Base-by-base conservation (phyloP, 2,797 vertebrate genomes). In the Discoglossus pictus region DNA sequence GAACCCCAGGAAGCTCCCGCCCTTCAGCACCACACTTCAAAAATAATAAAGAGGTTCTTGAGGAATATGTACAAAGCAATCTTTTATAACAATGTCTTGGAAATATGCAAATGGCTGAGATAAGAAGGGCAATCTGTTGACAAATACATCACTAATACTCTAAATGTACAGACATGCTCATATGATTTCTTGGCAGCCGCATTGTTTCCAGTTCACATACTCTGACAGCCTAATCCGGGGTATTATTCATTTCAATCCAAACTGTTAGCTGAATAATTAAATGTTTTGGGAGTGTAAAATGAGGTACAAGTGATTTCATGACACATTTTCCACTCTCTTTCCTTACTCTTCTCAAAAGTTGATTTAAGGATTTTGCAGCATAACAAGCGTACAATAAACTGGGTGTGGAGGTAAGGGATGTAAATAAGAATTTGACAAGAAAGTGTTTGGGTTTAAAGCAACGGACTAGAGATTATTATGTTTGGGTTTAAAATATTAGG, bases 201-300 rank as follows among this genome's bases (percentile, higher is more conserved):
- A 47, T 16, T 47, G 20, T 53, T 53, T 36, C 46, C 16, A n/a
- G 17, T 35, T 58, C 23, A 58, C 55, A n/a, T 24, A 21, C 38
- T 68, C 56, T 69, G 65, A 68, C 65, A 68, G 58, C 27, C 27
- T 69, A 69, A 69, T 69, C 66, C 66, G n/a, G n/a, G 2, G 48
- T 40, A 44, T 60, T 61, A 31, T 59, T 61, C 47, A 61, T 43
- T 54, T 69, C 38, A 27, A 25, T 38, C 27, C 40, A 55, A 24
- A 54, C 24, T n/a, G n/a, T 27, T 23, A 40, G 2, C 12, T 20
- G 40, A 24, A 40, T 35, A 42, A 56, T 59, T 31, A 11, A 7
- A 23, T 31, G 31, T 43, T 43, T 40, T 17, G n/a, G 15, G 20
- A 31, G 38, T 15, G 23, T 56, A 21, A 43, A 15, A 59, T 54